These are phyloP conservation scores for Galerucella pusilla DNA, from an alignment of 2,888 invertebrate species.

Conservation along the genomic window DNA sequence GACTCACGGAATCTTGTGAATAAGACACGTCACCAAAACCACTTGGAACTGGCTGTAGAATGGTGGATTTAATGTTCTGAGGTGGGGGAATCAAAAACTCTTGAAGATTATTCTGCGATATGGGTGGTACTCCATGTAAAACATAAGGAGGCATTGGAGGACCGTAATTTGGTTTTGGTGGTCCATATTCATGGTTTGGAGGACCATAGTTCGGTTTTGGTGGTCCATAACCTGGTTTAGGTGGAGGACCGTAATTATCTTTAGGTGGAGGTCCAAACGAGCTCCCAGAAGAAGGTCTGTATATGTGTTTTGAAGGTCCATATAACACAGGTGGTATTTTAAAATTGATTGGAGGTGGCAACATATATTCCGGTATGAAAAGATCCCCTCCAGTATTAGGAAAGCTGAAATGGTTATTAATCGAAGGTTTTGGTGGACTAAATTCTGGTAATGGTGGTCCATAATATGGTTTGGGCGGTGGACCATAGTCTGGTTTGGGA, in stretches of 20 bases:
- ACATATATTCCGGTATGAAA: conserved; percentile 35
- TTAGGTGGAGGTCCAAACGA: conserved; percentile 11
- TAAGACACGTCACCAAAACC: conserved; percentile 7
- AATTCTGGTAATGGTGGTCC: conserved; percentile 47
- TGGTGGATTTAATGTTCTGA: conserved; percentile 22
- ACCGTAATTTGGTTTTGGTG: conserved; percentile 43
- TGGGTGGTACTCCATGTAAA: not conserved
- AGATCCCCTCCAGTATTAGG: conserved; percentile 38
- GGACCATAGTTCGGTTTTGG: conserved; percentile 46
- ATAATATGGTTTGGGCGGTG: conserved; percentile 50
- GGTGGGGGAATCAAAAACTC: conserved; percentile 20
- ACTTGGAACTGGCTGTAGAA: conserved; percentile 38
- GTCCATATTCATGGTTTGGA: conserved; percentile 32
- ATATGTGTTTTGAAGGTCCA: conserved; percentile 27
- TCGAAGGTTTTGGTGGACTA: conserved; percentile 46
- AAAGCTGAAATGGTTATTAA: conserved; percentile 48
- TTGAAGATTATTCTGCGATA: not conserved
- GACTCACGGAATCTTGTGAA: not conserved
- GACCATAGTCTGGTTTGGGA: conserved; percentile 28
- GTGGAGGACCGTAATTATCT: conserved; percentile 41
- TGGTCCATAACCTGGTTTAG: conserved; percentile 42
- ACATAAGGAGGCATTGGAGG: conserved; percentile 36
- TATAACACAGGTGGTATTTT: conserved; percentile 37
- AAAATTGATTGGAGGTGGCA: conserved; percentile 39
- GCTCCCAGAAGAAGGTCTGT: conserved; percentile 33